Percentiles rank a stretch among this genome's conserved stretches.
Conservation (phyloP, 1,140 invertebrate genomes). For the Ceratina japonica region DNA sequence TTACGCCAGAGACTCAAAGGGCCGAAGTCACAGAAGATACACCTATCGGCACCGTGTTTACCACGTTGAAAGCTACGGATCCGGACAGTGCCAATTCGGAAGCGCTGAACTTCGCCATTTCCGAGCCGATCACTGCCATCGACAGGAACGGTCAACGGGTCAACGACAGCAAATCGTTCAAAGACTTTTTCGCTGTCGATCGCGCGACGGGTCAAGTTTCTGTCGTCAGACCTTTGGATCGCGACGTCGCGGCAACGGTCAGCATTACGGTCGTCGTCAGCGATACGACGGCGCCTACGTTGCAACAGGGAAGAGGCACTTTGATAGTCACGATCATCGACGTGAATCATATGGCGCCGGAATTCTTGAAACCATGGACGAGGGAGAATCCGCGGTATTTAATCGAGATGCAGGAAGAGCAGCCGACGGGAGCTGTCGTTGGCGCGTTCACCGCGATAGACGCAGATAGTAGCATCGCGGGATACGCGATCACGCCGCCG, state of each 20-base stretch:
- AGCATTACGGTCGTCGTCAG: slow-evolving; percentile 89
- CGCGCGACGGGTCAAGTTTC: slow-evolving; percentile 85
- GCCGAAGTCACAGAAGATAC: slow-evolving; percentile 91
- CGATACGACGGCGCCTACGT: slow-evolving; percentile 87
- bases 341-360: slow-evolving; percentile 84
- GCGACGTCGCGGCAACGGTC: slow-evolving; percentile 86
- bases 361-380: slow-evolving; percentile 87
- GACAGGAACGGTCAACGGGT: slow-evolving; percentile 91
- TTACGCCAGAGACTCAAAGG: slow-evolving; percentile 89
- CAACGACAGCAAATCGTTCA: slow-evolving; percentile 72
- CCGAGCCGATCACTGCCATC: slow-evolving; percentile 87
- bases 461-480: slow-evolving; percentile 89
- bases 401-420: slow-evolving; percentile 90
- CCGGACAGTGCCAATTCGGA: slow-evolving; percentile 87
- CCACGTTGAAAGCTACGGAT: slow-evolving; percentile 88
- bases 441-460: slow-evolving; percentile 90
- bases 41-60: slow-evolving; percentile 85
- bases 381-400: slow-evolving; percentile 84
- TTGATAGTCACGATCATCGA: slow-evolving; percentile 93
- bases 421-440: slow-evolving; percentile 89
- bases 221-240: slow-evolving; percentile 83
- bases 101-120: slow-evolving; percentile 86
- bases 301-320: slow-evolving; percentile 88
- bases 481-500: slow-evolving; percentile 86
- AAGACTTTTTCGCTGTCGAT: slow-evolving; percentile 87